These are phyloP conservation scores for Drosophila silvestris DNA, from an alignment of 2,888 invertebrate genomes.

Conservation along the genomic window DNA sequence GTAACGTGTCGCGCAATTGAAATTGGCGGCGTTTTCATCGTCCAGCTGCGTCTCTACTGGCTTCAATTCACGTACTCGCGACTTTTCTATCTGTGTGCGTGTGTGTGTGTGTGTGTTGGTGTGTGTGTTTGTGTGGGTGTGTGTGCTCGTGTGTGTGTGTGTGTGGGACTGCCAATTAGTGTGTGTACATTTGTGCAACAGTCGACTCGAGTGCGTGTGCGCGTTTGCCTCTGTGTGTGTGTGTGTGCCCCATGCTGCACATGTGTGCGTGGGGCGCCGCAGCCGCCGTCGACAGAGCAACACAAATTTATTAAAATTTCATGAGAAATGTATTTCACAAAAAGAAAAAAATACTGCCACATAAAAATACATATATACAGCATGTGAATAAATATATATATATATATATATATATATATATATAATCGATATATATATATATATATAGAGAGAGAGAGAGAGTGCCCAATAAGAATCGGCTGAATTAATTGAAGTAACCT, in stretches of 20 bases:
- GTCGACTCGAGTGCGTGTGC: conserved; percentile 41
- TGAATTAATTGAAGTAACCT: neutral
- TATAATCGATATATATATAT: neutral
- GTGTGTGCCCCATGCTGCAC: conserved; percentile 45
- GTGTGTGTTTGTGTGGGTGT: conserved; percentile 5
- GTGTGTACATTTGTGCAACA: conserved; percentile 66
- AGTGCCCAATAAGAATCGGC: neutral
- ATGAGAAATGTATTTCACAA: conserved; percentile 15
- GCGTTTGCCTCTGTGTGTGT: conserved; percentile 22
- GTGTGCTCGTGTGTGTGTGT: conserved; percentile 26
- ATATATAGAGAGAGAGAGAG: neutral
- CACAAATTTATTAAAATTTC: conserved; percentile 32
- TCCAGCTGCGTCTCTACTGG: conserved; percentile 46
- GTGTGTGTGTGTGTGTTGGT: conserved; percentile 8
- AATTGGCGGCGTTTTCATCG: conserved; percentile 75
- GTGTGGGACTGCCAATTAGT: conserved; percentile 62
- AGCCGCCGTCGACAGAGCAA: conserved; percentile 39
- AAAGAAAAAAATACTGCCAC: neutral
- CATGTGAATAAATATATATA: neutral
- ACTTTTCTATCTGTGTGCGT: conserved; percentile 13
- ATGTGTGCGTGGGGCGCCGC: conserved; percentile 53
- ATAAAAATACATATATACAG: conserved; percentile 3
- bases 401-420: neutral
- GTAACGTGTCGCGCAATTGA: conserved; percentile 83
- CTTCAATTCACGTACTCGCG: conserved; percentile 52